Evolutionary conservation across 35 echinoderm and acorn worm genomes (phyloP).

Genomic region (Hemicentrotus pulcherrimus): DNA sequence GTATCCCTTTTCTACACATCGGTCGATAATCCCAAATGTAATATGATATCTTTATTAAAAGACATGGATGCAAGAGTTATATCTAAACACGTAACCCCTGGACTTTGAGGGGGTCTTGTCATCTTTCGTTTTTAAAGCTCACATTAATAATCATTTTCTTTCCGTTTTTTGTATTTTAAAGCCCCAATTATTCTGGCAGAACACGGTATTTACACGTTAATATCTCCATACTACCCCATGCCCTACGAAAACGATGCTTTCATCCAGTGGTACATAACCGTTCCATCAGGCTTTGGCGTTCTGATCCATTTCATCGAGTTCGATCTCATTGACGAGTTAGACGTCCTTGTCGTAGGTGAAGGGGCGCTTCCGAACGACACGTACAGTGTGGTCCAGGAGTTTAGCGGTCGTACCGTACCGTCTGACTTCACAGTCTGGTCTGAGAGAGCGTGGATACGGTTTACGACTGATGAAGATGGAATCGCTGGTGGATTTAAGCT

Average conservation of each 20-base stretch:
- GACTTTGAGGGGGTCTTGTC: too few species aligned
- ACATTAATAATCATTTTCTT: neutral
- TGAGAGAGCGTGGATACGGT: neutral
- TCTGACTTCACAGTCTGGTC: neutral
- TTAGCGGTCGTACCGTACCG: neutral
- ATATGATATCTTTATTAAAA: too few species aligned
- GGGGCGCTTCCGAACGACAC: neutral
- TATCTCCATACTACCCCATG: constrained; percentile 26
- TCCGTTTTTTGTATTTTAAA: neutral
- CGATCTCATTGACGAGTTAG: constrained; percentile 25
- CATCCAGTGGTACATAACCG: constrained; percentile 6
- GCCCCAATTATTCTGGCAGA: neutral
- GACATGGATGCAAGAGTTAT: too few species aligned
- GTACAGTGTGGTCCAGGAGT: neutral
- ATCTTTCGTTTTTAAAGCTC: too few species aligned
- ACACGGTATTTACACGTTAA: neutral
- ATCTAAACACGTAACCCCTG: too few species aligned
- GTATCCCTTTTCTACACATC: too few species aligned
- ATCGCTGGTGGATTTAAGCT: constrained; percentile 19
- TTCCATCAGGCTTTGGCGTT: neutral
- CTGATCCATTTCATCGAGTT: constrained; percentile 3
- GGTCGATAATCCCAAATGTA: too few species aligned
- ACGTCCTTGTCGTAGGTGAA: neutral
- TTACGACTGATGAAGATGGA: neutral
- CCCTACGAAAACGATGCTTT: constrained; percentile 36